A percentile compares a stretch with the other conserved stretches of the same genome.
Conservation (phyloP, 2,888 invertebrate species). For the Thysanoteuthis rhombus region DNA sequence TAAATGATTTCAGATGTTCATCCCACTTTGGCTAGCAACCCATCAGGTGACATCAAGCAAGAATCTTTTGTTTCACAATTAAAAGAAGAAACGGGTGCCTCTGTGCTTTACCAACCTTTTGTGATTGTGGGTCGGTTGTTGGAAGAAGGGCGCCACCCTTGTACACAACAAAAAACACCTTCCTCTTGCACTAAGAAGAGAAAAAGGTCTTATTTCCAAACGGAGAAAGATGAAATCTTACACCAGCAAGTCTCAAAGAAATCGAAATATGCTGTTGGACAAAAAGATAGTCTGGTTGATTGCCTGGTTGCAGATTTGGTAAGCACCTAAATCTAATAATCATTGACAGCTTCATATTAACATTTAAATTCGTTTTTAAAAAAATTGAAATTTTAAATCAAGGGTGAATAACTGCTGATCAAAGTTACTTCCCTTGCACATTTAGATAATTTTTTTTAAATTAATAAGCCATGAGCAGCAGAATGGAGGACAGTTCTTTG, state of each 20-base stretch:
- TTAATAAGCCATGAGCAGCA: no score
- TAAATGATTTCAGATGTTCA: background rate
- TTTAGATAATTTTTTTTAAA: no score
- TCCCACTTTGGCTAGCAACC: background rate
- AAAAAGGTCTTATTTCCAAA: background rate
- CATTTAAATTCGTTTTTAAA: no score
- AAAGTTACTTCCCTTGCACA: no score
- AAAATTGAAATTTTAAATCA: no score
- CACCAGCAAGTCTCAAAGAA: constrained; percentile 30
- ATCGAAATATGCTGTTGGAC: constrained; percentile 30
- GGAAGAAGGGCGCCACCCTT: constrained; percentile 35
- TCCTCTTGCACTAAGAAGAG: constrained; percentile 36
- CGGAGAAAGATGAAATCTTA: background rate
- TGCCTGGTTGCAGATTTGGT: constrained; percentile 56
- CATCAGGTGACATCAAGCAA: background rate
- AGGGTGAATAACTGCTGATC: no score
- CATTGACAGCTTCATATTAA: background rate
- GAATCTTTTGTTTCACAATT: background rate
- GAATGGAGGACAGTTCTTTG: no score
- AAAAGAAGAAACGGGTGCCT: background rate
- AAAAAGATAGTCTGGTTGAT: constrained; percentile 47
- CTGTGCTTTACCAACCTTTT: constrained; percentile 47
- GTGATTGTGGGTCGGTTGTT: constrained; percentile 46
- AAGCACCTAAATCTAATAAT: constrained; percentile 32
- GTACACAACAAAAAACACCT: constrained; percentile 24